Evolutionary conservation across 2,113 vertebrate species (phyloP).

Genomic region (Oncorhynchus mykiss): DNA sequence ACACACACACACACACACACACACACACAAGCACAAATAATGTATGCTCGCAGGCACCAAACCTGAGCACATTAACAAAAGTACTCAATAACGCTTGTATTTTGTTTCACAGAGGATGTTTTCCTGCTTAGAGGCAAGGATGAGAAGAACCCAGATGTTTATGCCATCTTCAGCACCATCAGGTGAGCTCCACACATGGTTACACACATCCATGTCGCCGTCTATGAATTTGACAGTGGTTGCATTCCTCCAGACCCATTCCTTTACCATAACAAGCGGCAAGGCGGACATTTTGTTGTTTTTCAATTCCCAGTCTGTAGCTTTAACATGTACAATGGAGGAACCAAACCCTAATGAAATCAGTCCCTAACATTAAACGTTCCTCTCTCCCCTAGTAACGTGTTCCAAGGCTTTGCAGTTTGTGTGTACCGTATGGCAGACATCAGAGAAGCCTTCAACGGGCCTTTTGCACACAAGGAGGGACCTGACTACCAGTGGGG

Average conservation of each 20-base stretch:
- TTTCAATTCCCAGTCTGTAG: too few species aligned
- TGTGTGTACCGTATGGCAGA: constrained; percentile 90
- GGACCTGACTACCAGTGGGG: constrained; percentile 89
- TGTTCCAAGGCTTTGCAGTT: constrained; percentile 90
- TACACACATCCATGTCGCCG: background rate
- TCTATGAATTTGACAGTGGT: background rate
- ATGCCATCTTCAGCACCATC: constrained; percentile 87
- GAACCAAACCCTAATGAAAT: background rate
- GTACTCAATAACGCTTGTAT: background rate
- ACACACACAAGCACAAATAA: constrained; percentile 47
- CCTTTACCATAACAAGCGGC: background rate
- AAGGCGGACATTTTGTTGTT: too few species aligned
- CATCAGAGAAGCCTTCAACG: constrained; percentile 90
- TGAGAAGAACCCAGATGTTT: constrained; percentile 85
- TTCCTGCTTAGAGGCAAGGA: constrained; percentile 88
- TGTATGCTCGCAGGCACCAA: background rate
- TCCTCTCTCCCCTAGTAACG: constrained; percentile 67
- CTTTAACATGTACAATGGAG: background rate
- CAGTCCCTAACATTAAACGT: background rate
- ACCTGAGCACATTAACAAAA: background rate
- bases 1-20: constrained; percentile 82
- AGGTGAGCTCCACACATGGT: constrained; percentile 73
- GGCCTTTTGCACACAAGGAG: constrained; percentile 92
- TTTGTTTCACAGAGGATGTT: constrained; percentile 79
- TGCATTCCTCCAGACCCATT: too few species aligned